Evolutionary conservation across 2,888 invertebrate genomes (phyloP).

Genomic region (Branchellion lobata): DNA sequence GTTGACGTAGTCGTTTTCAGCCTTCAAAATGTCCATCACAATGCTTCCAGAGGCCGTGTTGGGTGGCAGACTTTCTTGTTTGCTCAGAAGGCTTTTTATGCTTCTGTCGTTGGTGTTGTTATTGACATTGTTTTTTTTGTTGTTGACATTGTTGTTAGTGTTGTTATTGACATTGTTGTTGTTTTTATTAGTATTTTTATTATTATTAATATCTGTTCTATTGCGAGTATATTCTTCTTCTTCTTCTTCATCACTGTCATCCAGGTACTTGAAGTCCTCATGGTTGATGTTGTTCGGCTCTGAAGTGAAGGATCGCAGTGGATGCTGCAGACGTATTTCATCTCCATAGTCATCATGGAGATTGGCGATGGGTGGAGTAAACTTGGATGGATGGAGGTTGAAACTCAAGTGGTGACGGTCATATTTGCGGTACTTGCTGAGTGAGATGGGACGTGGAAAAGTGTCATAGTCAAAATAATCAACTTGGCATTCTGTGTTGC

Average conservation of each 20-base stretch:
- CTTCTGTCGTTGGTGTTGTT: neutral
- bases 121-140: neutral
- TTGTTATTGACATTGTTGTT: neutral
- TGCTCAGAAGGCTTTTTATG: no score
- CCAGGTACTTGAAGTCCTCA: neutral
- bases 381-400: neutral
- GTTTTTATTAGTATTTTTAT: neutral
- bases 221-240: neutral
- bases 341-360: neutral
- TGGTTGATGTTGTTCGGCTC: conserved; percentile 2
- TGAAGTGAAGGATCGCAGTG: neutral
- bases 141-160: conserved; percentile 1
- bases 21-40: conserved; percentile 77
- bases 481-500: neutral
- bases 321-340: neutral
- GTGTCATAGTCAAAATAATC: conserved; percentile 2
- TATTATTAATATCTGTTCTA: neutral
- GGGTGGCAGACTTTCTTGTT: neutral
- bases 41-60: conserved; percentile 68
- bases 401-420: conserved; percentile 9
- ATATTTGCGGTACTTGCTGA: neutral
- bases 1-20: conserved; percentile 81
- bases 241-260: conserved; percentile 19
- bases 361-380: neutral
- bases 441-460: neutral